A percentile compares a stretch with the other conserved stretches of the same genome.
Evolutionary conservation across 92 coral and sea anemone genomes (phyloP).

Genomic region (Pocillopora grandis): DNA sequence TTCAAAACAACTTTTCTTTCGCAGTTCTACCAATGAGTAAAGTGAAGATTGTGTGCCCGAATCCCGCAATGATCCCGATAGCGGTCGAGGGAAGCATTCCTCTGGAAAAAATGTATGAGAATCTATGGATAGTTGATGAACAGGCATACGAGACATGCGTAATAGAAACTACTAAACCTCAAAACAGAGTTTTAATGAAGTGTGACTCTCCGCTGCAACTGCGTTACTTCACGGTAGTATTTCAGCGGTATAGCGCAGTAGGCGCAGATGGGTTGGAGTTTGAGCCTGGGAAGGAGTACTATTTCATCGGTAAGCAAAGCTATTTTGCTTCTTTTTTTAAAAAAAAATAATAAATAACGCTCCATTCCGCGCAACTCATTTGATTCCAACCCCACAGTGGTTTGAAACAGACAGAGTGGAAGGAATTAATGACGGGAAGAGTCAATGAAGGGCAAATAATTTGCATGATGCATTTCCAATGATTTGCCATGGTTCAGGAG

Average conservation of each 20-base stretch:
- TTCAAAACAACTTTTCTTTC: slow-evolving; percentile 22
- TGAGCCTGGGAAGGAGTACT: slow-evolving; percentile 66
- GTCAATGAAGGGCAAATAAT: too few species aligned
- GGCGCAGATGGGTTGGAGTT: slow-evolving; percentile 62
- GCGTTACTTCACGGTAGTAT: slow-evolving; percentile 52
- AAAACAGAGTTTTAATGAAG: slow-evolving; percentile 41
- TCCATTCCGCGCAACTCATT: too few species aligned
- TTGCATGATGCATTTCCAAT: too few species aligned
- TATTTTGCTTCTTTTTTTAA: too few species aligned
- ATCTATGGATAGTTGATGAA: slow-evolving; percentile 77
- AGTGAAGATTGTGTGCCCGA: slow-evolving; percentile 74
- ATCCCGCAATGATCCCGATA: slow-evolving; percentile 64
- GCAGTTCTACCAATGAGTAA: slow-evolving; percentile 41
- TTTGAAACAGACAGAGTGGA: too few species aligned
- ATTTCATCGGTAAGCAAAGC: slow-evolving; percentile 58
- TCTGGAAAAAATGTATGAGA: slow-evolving; percentile 63
- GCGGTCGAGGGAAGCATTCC: slow-evolving; percentile 52
- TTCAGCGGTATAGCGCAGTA: slow-evolving; percentile 63
- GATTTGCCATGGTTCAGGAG: too few species aligned
- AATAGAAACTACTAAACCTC: slow-evolving; percentile 28
- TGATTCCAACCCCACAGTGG: too few species aligned
- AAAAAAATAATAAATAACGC: too few species aligned
- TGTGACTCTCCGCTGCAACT: slow-evolving; percentile 61
- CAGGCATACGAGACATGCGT: slow-evolving; percentile 67
- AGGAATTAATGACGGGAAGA: too few species aligned